Base-by-base conservation (phyloP, 2,888 invertebrate genomes). In the Leucania comma region DNA sequence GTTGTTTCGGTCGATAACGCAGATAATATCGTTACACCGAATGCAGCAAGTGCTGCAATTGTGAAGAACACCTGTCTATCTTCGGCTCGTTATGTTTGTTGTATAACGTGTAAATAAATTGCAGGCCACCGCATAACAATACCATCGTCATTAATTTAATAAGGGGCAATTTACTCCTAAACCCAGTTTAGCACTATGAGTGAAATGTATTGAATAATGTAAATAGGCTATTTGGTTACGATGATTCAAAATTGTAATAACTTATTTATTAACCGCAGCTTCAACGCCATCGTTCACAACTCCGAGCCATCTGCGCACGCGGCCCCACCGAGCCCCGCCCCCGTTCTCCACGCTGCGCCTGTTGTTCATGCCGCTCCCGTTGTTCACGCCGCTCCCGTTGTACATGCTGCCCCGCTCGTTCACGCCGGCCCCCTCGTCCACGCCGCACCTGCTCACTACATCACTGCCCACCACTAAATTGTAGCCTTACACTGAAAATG, bases 221-320 rank as follows among this genome's bases (percentile, higher is more conserved):
- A 70, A 77, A 81, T 70, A 58, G 54, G 26, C 48, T 46, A 65
- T 78, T 73, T 62, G 26, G 42, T 74, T 70, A 60, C 72, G 50
- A 57, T 22, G 35, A 32, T 9, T 12, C 57, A 22, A 64, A 66
- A 60, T 54, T 50, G 5, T 68, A 64, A 80, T 68, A 51, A 65
- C 38, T 75, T 66, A 12, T 67, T 73, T 75, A 66, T 60, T n/a
- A 73, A 72, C 86, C 89, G 5, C 88, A 96, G 96, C 32, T 96
- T 96, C 89, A 95, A 95, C 89, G 95, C 95, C 32, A 83, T 95
- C 56, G 95, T 96, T 42, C 93, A 94, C 87, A 94, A 94, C 88
- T 94, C 95, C 0, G 92, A 91, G 72, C 93, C 95, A 8, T 88
- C 91, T 50, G 88, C 89, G 9, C 92, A 93, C 48, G 89, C 91